Evolutionary conservation across 2,113 vertebrate genomes (phyloP), one percentile per base, ranked within the genome.

Genomic region (Pantherophis guttatus): DNA sequence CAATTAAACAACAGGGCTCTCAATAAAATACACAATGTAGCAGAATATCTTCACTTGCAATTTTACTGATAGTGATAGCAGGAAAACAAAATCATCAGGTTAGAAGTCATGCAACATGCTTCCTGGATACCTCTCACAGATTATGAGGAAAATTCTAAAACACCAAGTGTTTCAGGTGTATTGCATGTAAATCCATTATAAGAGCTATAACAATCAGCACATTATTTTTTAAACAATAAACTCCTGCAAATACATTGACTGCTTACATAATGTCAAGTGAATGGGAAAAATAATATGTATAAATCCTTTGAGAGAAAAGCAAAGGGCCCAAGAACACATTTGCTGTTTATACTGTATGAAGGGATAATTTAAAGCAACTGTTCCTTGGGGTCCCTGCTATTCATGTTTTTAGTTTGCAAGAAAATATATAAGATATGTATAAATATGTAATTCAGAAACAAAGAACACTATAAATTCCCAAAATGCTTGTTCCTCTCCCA

Each of bases 41-140:
- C 90, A 93, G 52, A 53, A 85, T 59, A 65, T 62, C 86, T 96
- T 96, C 62, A 94, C 57, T 94, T 96, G 81, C 75, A 93, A 91
- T 97, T 97, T 91, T 96, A 97, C 95, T 97, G 54, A 95, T 90
- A 96, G 9, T 94, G 57, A 91, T 95, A 94, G 96, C 21, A 90
- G 93, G 94, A 96, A 91, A 93, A 96, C 54, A 94, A 92, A 95
- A 95, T 91, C 89, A 96, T 94, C 95, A 86, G n/a, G 81, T 94
- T 92, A 92, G 95, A 93, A 93, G 6, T 90, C n/a, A 92, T 57
- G 96, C 2, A 89, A 52, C 95, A 96, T 97, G 94, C 91, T 97
- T 94, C 94, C 85, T 88, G 75, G 58, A 53, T 70, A 89, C 7
- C 55, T 93, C 91, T 92, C 92, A 93, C 24, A 94, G 96, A 92